Conservation (phyloP, 1,140 invertebrate species). For the Pteromalus puparum region DNA sequence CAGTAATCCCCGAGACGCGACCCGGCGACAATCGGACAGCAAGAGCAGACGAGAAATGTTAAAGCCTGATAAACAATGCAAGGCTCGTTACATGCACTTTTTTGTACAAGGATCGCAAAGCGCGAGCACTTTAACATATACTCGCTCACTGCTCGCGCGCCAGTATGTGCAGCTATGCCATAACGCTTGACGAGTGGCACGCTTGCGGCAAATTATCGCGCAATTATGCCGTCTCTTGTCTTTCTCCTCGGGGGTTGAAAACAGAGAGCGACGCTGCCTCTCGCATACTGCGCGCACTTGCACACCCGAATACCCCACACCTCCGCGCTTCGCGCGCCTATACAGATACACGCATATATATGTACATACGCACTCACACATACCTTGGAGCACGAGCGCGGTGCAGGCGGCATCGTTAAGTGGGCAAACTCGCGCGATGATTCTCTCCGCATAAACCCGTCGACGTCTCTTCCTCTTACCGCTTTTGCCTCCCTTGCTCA, state of each 20-base stretch:
- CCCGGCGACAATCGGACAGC: too few relatives aligned
- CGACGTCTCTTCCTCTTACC: neutral
- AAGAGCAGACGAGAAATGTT: neutral
- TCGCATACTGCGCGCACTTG: neutral
- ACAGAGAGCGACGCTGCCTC: slow-evolving; percentile 21
- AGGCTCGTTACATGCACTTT: neutral
- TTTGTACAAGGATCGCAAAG: neutral
- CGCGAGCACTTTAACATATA: neutral
- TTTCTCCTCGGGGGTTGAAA: slow-evolving; percentile 30
- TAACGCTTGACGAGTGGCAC: slow-evolving; percentile 12
- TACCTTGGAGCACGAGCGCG: neutral
- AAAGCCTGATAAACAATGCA: neutral
- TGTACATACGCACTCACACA: neutral
- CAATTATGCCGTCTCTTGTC: slow-evolving; percentile 36
- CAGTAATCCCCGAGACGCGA: too few relatives aligned
- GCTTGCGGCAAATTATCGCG: slow-evolving; percentile 17
- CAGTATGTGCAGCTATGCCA: neutral
- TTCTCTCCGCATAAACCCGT: neutral
- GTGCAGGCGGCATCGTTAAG: slow-evolving; percentile 11
- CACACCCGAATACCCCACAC: neutral
- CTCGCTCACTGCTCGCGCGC: neutral
- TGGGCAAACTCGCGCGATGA: slow-evolving; percentile 5
- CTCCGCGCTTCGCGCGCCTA: neutral
- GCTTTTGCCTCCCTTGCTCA: neutral
- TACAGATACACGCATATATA: neutral